Evolutionary conservation across 2,888 invertebrate genomes (phyloP), one percentile per base, ranked within the genome.

Genomic region (Folsomia candida): DNA sequence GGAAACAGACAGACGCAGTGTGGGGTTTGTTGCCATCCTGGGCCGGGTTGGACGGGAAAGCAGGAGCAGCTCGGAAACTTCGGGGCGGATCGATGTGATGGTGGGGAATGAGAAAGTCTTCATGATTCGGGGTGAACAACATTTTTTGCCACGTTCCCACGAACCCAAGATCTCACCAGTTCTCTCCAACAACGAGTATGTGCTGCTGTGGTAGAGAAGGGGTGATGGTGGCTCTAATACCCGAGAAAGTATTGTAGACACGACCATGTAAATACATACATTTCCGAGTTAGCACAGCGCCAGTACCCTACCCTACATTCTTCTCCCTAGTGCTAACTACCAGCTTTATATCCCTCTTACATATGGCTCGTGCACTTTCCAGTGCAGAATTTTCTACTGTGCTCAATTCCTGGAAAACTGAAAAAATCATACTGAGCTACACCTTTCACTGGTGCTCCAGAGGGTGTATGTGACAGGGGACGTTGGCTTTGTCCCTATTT

Each of bases 81-180:
- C 59, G 65, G 26, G 29, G 20, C 65, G 68, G 72, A 70, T 73
- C 72, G 67, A 73, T 73, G 67, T 63, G 66, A 69, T 73, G 72
- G 72, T 73, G 70, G 72, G 73, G 73, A 67, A 73, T 73, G 69
- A 61, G 63, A 73, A 72, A 73, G 51, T 62, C 68, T 47, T n/a
- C n/a, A n/a, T n/a, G 24, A 70, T 64, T 70, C 70, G 70, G 72
- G 69, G 58, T 64, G 64, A 64, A 64, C 64, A 64, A 51, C 51
- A 22, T 64, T 64, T 64, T 64, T 51, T 11, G 4, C 6, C 24
- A 6, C n/a, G 29, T 29, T 20, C 37, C 62, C 14, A 47, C 9
- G 9, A 47, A n/a, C n/a, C n/a, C n/a, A n/a, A n/a, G n/a, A n/a
- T n/a, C n/a, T n/a, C n/a, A n/a, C n/a, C 47, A 47, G 47, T 47